A percentile compares a stretch with the other conserved stretches of the same genome.
Conservation (phyloP, 2,797 vertebrate genomes). For the Tokudaia muenninki region DNA sequence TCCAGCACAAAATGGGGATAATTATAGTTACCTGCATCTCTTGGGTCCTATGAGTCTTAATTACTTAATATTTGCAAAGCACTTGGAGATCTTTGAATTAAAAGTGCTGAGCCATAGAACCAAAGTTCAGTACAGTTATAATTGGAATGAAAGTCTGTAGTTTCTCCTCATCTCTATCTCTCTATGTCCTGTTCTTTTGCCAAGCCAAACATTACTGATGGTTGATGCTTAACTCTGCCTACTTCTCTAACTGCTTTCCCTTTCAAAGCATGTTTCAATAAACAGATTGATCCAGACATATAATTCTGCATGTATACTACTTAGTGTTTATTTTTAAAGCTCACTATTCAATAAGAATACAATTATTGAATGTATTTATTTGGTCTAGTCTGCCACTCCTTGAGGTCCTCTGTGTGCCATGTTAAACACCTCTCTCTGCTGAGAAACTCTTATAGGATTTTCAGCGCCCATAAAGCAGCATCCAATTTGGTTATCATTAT, state of each 20-base stretch:
- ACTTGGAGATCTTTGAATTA: slow-evolving; percentile 82
- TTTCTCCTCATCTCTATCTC: neutral
- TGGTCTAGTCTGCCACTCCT: neutral
- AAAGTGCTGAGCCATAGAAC: slow-evolving; percentile 80
- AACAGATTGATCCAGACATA: neutral
- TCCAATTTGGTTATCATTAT: neutral
- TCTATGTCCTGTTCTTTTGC: neutral
- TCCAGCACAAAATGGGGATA: slow-evolving; percentile 65
- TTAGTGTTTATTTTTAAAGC: slow-evolving; percentile 44
- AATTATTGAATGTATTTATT: neutral
- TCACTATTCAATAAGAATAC: neutral
- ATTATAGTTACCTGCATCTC: slow-evolving; percentile 82
- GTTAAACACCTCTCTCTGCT: neutral
- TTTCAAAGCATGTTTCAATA: neutral
- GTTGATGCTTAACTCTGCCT: neutral
- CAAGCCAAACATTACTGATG: neutral
- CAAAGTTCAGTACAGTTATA: slow-evolving; percentile 68
- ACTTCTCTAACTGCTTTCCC: neutral
- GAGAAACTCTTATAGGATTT: neutral
- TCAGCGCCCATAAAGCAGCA: neutral
- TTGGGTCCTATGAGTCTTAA: slow-evolving; percentile 81
- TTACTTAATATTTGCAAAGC: slow-evolving; percentile 84
- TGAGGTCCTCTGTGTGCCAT: neutral
- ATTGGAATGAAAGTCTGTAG: slow-evolving; percentile 66
- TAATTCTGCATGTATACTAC: neutral